A percentile compares a stretch with the other conserved stretches of the same genome.
Conservation (phyloP, 2,113 vertebrate genomes). For the Scomber scombrus region DNA sequence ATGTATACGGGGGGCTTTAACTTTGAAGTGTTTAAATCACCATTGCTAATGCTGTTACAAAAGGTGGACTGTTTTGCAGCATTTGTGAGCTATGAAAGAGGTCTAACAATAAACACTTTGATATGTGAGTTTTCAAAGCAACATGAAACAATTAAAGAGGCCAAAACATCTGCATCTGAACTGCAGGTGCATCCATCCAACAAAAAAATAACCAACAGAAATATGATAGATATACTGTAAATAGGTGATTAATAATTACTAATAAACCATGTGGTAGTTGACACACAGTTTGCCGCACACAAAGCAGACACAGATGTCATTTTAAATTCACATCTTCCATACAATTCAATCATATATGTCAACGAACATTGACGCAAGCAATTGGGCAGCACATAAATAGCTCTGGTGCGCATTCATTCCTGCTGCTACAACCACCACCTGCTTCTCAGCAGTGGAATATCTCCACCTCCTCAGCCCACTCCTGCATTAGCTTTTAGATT, state of each 20-base stretch:
- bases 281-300: background rate
- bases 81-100: slow-evolving; percentile 45
- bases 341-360: slow-evolving; percentile 1
- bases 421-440: background rate
- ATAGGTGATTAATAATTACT: background rate
- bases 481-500: slow-evolving; percentile 54
- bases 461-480: background rate
- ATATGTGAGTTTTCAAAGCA: slow-evolving; percentile 59
- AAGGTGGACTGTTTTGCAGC: slow-evolving; percentile 18
- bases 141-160: slow-evolving; percentile 19
- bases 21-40: slow-evolving; percentile 60
- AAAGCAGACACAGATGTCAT: background rate
- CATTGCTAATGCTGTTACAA: slow-evolving; percentile 47
- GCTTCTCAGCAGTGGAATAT: background rate
- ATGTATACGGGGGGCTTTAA: background rate
- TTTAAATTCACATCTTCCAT: background rate
- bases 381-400: slow-evolving; percentile 17
- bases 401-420: slow-evolving; percentile 6
- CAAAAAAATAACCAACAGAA: background rate
- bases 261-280: background rate
- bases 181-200: slow-evolving; percentile 51
- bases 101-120: slow-evolving; percentile 49
- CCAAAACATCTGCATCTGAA: slow-evolving; percentile 18
- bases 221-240: background rate
- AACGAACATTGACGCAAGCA: background rate